Base-by-base conservation (phyloP, 2,888 invertebrate species). In the Tupiocoris notatus region DNA sequence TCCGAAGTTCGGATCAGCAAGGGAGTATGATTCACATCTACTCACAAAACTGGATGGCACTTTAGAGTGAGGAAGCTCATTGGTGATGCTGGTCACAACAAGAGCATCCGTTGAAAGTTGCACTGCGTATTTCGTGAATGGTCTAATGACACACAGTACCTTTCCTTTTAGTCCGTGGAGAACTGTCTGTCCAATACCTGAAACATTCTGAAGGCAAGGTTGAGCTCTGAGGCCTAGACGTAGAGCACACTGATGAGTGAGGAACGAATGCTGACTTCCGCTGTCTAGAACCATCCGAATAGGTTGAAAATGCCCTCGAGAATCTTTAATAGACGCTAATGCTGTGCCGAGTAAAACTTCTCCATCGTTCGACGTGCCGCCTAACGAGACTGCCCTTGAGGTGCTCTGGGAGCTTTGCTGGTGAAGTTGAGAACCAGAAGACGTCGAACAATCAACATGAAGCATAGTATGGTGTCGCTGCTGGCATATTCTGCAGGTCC, bases 1-100 rank as follows among this genome's bases (percentile, higher is more conserved):
- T 1, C 25, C 23, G 18, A 73, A 73, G 2, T 20, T 24, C 3
- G 62, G 73, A 62, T 73, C 73, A 54, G 73, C 73, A 6, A 73
- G 20, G 1, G 3, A 2, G 17, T 24, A 23, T 3, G 57, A 16
- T 17, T 22, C 6, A 16, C 24, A n/a, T n/a, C n/a, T n/a, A n/a
- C n/a, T n/a, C n/a, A n/a, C n/a, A n/a, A n/a, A n/a, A n/a, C n/a
- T n/a, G n/a, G n/a, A n/a, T n/a, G n/a, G n/a, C n/a, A n/a, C n/a
- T n/a, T n/a, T n/a, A n/a, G n/a, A n/a, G n/a, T n/a, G n/a, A n/a
- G 67, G 67, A 0, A 67, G 22, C 1, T 20, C 12, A 16, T 18
- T 39, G 2, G 67, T 56, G 7, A 67, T 67, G 16, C 18, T 24
- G 6, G 7, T 64, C 1, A 64, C 64, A 16, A 24, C 64, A 64